phyloP scores from a whole-genome alignment of 2,797 vertebrate species.

The Eremophila alpestris region DNA sequence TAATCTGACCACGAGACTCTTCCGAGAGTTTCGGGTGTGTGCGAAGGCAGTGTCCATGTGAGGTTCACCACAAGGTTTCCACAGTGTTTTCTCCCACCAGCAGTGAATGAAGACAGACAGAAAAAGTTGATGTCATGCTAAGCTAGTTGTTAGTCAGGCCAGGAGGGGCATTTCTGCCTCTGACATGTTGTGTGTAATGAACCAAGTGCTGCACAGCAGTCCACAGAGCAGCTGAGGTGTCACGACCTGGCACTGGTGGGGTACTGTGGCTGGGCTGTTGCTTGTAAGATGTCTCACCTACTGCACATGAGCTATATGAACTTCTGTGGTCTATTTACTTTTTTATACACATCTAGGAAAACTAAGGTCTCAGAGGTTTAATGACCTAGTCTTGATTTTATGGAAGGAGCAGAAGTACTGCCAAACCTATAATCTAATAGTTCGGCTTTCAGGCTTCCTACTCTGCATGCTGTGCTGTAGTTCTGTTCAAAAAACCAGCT shows the following conservation, averaged over 20 bases:
- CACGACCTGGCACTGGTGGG: neutral
- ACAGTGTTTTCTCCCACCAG: neutral
- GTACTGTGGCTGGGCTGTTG: neutral
- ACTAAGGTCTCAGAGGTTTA: neutral
- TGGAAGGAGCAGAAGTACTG: neutral
- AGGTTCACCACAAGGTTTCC: neutral
- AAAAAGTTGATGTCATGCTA: neutral
- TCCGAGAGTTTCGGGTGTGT: neutral
- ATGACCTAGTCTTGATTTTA: neutral
- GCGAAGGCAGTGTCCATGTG: fast-evolving
- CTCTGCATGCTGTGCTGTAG: neutral
- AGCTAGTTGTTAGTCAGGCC: neutral
- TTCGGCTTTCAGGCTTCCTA: neutral
- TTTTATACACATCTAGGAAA: neutral
- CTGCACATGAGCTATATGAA: fast-evolving
- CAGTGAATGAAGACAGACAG: neutral
- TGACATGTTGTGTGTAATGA: fast-evolving
- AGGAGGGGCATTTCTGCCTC: neutral
- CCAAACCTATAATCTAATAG: neutral
- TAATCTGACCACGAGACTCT: neutral
- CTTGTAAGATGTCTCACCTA: neutral
- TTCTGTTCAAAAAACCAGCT: neutral
- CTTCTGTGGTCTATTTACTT: neutral
- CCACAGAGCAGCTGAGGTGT: fast-evolving
- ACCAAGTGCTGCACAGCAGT: fast-evolving